Evolutionary conservation across 2,113 vertebrate species (phyloP).

Genomic region (Porphyrio hochstetteri): DNA sequence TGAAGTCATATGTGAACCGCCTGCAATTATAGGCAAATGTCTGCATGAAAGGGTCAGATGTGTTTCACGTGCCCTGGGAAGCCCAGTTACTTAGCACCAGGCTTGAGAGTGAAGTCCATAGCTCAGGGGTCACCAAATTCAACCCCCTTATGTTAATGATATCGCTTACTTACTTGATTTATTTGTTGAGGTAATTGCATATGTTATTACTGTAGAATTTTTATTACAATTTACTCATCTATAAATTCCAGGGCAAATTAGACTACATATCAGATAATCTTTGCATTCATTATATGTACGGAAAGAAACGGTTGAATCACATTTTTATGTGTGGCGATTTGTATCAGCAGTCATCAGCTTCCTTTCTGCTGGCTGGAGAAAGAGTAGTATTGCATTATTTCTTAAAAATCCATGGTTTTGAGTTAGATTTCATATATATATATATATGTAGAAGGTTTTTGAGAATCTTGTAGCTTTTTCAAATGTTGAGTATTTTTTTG

Average conservation of each 20-base stretch:
- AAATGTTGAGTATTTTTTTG: background rate
- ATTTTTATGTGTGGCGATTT: background rate
- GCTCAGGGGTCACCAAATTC: constrained; percentile 19
- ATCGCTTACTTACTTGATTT: constrained; percentile 29
- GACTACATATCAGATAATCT: background rate
- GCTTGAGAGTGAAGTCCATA: background rate
- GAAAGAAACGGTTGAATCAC: background rate
- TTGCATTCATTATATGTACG: background rate
- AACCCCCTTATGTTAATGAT: constrained; percentile 19
- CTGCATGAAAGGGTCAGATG: background rate
- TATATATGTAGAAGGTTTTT: background rate
- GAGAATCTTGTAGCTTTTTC: background rate
- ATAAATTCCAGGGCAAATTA: constrained; percentile 17
- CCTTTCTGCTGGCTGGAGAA: background rate
- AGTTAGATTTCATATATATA: background rate
- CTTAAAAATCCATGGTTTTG: background rate
- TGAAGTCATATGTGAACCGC: background rate
- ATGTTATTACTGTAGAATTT: constrained; percentile 36
- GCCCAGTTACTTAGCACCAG: background rate
- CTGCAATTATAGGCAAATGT: background rate
- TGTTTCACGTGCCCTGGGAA: background rate
- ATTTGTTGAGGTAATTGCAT: constrained; percentile 57
- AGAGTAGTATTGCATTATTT: background rate
- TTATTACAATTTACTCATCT: constrained; percentile 47
- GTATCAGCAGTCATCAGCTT: background rate